Conservation (phyloP, 2,888 invertebrate species). For the Drosophila paracracens region DNA sequence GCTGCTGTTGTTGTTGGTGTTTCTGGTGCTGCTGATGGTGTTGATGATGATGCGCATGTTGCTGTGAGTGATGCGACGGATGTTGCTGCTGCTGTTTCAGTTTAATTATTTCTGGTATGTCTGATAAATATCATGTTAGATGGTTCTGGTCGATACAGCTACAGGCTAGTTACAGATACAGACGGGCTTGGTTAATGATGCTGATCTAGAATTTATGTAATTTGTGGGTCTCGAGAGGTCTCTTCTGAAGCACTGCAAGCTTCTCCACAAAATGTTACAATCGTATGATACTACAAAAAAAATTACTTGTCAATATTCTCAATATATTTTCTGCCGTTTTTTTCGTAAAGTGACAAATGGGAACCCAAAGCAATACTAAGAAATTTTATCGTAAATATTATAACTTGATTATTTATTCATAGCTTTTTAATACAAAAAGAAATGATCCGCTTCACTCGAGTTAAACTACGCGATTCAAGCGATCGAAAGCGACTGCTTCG, state of each 20-base stretch:
- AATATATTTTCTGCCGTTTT: background rate
- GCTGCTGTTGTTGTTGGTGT: slow-evolving; percentile 45
- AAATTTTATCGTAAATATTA: background rate
- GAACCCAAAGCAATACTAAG: background rate
- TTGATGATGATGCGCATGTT: slow-evolving; percentile 56
- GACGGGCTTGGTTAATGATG: background rate
- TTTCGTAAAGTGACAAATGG: background rate
- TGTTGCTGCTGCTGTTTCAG: slow-evolving; percentile 57
- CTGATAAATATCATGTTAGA: background rate
- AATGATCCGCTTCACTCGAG: accelerated
- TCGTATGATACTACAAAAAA: background rate
- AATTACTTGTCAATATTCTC: background rate
- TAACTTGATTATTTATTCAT: too few species aligned
- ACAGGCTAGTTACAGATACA: background rate
- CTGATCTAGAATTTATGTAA: background rate
- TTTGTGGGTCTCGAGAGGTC: background rate
- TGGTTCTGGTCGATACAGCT: background rate
- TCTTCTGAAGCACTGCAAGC: background rate
- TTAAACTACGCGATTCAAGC: too few species aligned
- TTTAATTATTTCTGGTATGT: background rate
- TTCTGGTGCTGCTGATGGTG: slow-evolving; percentile 65
- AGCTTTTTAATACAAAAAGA: too few species aligned
- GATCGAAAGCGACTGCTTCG: too few species aligned
- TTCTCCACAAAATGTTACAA: background rate
- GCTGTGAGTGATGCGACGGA: slow-evolving; percentile 45